Percentiles rank a stretch among this genome's conserved stretches.
phyloP scores from a whole-genome alignment of 2,113 vertebrate genomes.

The Zosterops lateralis region DNA sequence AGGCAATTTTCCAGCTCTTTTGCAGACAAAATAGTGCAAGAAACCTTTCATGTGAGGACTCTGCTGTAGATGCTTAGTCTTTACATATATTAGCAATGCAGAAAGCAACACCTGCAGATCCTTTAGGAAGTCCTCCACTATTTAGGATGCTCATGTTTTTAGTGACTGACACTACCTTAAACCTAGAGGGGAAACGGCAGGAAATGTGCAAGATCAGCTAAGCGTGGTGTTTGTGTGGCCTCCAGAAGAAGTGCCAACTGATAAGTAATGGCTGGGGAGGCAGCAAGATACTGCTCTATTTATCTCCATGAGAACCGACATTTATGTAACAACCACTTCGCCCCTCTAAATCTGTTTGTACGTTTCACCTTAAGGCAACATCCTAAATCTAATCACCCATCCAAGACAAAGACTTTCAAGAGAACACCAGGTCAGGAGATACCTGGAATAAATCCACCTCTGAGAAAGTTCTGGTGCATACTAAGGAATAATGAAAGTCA shows the following conservation, averaged over 20 bases:
- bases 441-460: neutral
- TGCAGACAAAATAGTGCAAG: slow-evolving; percentile 6
- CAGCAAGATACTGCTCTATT: slow-evolving; percentile 11
- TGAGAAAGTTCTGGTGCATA: slow-evolving; percentile 3
- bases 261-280: slow-evolving; percentile 38
- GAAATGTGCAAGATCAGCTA: slow-evolving; percentile 57
- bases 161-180: slow-evolving; percentile 39
- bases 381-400: slow-evolving; percentile 53
- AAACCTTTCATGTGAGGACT: slow-evolving; percentile 38
- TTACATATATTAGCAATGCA: neutral
- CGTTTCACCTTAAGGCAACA: slow-evolving; percentile 44
- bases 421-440: slow-evolving; percentile 25
- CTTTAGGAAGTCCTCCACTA: slow-evolving; percentile 33
- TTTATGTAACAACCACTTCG: slow-evolving; percentile 17
- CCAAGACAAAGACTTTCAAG: slow-evolving; percentile 41
- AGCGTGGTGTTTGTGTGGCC: slow-evolving; percentile 5
- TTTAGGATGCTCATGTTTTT: neutral
- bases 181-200: slow-evolving; percentile 12
- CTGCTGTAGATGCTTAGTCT: neutral
- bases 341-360: slow-evolving; percentile 35
- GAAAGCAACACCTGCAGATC: slow-evolving; percentile 48
- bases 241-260: slow-evolving; percentile 19
- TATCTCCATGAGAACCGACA: slow-evolving; percentile 26
- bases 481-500: neutral
- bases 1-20: slow-evolving; percentile 8